phyloP scores from a whole-genome alignment of 1,140 invertebrate species.

The Phymastichus coffea region DNA sequence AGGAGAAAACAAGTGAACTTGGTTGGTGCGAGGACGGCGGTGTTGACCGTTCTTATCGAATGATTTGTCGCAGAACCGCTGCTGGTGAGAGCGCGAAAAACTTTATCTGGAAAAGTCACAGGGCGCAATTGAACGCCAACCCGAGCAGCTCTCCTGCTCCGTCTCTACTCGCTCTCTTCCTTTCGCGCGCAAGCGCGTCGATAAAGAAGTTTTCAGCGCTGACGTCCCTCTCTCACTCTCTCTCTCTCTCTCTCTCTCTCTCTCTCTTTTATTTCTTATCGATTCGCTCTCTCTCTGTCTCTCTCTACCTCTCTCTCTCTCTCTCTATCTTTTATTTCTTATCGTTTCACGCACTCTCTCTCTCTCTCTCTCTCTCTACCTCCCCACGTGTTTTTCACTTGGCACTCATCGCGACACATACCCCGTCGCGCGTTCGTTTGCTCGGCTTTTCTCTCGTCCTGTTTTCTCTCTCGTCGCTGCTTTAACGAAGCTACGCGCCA shows the following conservation, averaged over 20 bases:
- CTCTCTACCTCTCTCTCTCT: not conserved
- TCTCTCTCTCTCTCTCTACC: not conserved
- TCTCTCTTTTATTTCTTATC: not conserved
- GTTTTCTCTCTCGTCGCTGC: too few relatives aligned
- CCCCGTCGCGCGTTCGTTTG: too few relatives aligned
- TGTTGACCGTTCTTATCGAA: not conserved
- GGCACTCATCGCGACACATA: too few relatives aligned
- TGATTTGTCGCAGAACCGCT: not conserved
- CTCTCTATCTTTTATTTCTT: not conserved
- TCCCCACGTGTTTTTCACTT: too few relatives aligned
- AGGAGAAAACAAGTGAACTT: too few relatives aligned
- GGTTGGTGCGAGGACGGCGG: too few relatives aligned
- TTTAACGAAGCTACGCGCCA: too few relatives aligned
- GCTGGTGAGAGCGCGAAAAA: not conserved
- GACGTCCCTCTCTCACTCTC: slow-evolving; percentile 4
- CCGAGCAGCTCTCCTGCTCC: too few relatives aligned
- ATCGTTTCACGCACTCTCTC: not conserved
- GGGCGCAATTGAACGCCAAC: too few relatives aligned
- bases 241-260: not conserved
- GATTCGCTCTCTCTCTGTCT: not conserved
- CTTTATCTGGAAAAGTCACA: too few relatives aligned
- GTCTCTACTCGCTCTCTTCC: too few relatives aligned
- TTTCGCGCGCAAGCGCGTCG: not conserved
- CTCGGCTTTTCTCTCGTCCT: too few relatives aligned
- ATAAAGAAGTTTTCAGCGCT: slow-evolving; percentile 1